Conservation (phyloP, 1,140 invertebrate species). For the Phymastichus coffea region DNA sequence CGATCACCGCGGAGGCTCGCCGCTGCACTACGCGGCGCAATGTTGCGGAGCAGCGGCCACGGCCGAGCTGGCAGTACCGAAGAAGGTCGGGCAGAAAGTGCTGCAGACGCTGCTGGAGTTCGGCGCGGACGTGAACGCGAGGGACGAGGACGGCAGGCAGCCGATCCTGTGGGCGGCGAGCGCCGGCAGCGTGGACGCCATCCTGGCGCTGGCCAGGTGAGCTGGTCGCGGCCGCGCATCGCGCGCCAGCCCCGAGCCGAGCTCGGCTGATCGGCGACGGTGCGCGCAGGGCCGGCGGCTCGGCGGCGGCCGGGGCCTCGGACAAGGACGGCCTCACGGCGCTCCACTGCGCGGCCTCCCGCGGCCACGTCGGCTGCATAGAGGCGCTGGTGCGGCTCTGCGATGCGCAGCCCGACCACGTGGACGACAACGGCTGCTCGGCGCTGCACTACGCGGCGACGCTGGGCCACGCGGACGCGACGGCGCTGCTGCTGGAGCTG, state of each 20-base stretch:
- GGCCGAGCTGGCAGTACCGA: conserved; percentile 59
- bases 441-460: conserved; percentile 96
- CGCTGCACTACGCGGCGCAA: conserved; percentile 95
- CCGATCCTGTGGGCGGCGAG: conserved; percentile 96
- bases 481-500: conserved; percentile 81
- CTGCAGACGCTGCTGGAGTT: conserved; percentile 80
- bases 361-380: conserved; percentile 91
- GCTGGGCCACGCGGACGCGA: conserved; percentile 91
- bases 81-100: conserved; percentile 73
- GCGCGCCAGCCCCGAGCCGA: too few species aligned
- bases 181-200: conserved; percentile 89
- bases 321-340: conserved; percentile 80
- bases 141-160: conserved; percentile 88
- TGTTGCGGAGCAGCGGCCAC: conserved; percentile 83
- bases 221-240: conserved; percentile 30
- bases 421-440: conserved; percentile 91
- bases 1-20: conserved; percentile 92
- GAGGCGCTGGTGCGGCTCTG: conserved; percentile 88
- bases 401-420: conserved; percentile 77
- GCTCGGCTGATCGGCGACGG: too few species aligned
- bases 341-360: conserved; percentile 92
- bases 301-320: conserved; percentile 49
- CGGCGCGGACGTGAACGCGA: conserved; percentile 78
- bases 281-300: conserved; percentile 50
- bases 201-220: conserved; percentile 82